Evolutionary conservation across 2,113 vertebrate genomes (phyloP).

Genomic region (Dasyornis broadbenti): DNA sequence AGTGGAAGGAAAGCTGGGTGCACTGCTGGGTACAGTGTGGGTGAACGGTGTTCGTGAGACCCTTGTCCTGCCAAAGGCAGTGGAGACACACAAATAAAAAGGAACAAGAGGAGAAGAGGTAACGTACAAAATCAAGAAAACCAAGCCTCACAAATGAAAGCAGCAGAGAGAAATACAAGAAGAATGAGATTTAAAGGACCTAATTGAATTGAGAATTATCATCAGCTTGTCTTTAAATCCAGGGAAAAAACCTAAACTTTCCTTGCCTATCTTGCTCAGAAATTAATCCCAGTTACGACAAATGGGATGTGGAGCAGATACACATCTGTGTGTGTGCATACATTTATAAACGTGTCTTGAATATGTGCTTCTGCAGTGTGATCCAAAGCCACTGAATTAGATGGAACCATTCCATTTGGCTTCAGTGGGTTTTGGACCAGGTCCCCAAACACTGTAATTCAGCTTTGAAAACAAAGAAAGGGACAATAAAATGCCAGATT

Average conservation of each 20-base stretch:
- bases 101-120: neutral
- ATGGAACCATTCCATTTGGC: neutral
- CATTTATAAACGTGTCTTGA: neutral
- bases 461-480: neutral
- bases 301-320: neutral
- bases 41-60: fast-evolving
- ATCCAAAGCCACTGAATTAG: neutral
- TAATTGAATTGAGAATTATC: neutral
- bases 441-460: neutral
- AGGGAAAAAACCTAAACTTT: neutral
- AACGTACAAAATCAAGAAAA: neutral
- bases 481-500: neutral
- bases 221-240: neutral
- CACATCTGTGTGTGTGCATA: neutral
- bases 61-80: neutral
- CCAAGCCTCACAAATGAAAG: neutral
- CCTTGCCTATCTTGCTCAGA: neutral
- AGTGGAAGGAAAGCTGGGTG: neutral
- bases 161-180: neutral
- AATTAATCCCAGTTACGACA: neutral
- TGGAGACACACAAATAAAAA: neutral
- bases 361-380: neutral
- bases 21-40: neutral
- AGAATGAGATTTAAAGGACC: neutral
- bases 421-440: neutral